phyloP scores from a whole-genome alignment of 2,797 vertebrate genomes.

The Vireo griseus region DNA sequence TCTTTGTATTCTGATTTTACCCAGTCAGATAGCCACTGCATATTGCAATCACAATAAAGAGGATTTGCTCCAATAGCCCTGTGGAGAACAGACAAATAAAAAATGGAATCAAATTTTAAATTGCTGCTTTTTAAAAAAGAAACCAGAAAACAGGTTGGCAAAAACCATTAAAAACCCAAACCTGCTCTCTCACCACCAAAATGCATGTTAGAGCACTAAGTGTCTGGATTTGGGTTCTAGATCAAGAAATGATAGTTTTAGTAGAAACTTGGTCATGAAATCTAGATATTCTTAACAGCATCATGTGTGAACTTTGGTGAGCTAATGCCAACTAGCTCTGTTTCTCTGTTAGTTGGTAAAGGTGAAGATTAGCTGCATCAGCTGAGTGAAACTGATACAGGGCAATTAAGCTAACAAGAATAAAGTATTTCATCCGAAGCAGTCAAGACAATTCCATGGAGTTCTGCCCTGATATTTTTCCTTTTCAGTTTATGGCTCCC shows the following conservation, averaged over 20 bases:
- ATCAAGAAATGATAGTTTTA: background rate
- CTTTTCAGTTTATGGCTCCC: background rate
- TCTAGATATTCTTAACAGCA: background rate
- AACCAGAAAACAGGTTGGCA: background rate
- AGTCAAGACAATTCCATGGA: background rate
- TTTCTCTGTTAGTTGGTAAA: background rate
- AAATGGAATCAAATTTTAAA: background rate
- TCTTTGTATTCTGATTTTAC: conserved; percentile 98
- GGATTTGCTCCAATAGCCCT: conserved; percentile 97
- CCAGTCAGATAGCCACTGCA: conserved; percentile 99
- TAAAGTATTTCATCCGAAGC: background rate
- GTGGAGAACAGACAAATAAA: conserved; percentile 27
- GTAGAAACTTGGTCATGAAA: background rate
- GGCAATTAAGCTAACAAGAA: background rate
- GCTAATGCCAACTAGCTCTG: background rate
- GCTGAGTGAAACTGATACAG: background rate
- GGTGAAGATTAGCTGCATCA: background rate
- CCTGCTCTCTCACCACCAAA: background rate
- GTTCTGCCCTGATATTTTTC: background rate
- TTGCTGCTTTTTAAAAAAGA: background rate
- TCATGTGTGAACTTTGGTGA: background rate
- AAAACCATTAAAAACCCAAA: background rate
- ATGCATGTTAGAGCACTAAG: background rate
- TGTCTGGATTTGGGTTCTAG: background rate
- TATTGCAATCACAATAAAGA: conserved; percentile 94